These are phyloP conservation scores for Yponomeuta cagnagella DNA, from an alignment of 2,888 invertebrate species.

Conservation along the genomic window DNA sequence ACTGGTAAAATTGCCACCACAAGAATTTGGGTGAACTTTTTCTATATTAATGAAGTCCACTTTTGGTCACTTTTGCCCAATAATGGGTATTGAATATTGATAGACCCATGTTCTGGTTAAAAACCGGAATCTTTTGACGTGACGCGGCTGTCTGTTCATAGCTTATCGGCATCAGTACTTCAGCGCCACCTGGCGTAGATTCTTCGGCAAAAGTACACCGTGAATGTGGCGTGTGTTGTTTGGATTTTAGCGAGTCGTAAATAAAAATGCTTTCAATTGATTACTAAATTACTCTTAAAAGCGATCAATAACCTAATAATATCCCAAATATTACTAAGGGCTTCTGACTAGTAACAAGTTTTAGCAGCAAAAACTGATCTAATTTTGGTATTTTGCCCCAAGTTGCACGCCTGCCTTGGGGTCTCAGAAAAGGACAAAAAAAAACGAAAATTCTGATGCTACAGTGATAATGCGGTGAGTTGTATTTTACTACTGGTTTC, in stretches of 20 bases:
- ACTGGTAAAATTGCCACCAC: too few relatives aligned
- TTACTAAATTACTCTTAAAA: constrained; percentile 43
- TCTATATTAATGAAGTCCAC: too few relatives aligned
- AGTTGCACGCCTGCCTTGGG: constrained; percentile 73
- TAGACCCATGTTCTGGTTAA: too few relatives aligned
- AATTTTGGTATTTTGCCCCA: constrained; percentile 65
- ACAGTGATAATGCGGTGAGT: constrained; percentile 72
- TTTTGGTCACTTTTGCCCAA: too few relatives aligned
- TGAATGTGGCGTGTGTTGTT: constrained; percentile 78
- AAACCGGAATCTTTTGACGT: background rate
- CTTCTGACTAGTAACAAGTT: constrained; percentile 33
- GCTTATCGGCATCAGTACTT: background rate
- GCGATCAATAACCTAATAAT: constrained; percentile 45
- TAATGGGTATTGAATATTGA: too few relatives aligned
- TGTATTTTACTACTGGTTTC: constrained; percentile 34
- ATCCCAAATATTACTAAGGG: constrained; percentile 36
- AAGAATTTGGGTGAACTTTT: too few relatives aligned
- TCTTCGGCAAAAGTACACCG: constrained; percentile 60
- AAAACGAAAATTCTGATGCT: constrained; percentile 66
- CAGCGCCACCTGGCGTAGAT: constrained; percentile 58
- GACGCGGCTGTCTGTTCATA: background rate
- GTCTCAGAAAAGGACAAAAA: constrained; percentile 66
- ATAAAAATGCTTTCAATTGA: constrained; percentile 65
- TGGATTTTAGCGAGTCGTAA: constrained; percentile 70
- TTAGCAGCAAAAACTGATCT: constrained; percentile 39